Conservation (phyloP, 2,888 invertebrate genomes). For the Lymantria monacha region DNA sequence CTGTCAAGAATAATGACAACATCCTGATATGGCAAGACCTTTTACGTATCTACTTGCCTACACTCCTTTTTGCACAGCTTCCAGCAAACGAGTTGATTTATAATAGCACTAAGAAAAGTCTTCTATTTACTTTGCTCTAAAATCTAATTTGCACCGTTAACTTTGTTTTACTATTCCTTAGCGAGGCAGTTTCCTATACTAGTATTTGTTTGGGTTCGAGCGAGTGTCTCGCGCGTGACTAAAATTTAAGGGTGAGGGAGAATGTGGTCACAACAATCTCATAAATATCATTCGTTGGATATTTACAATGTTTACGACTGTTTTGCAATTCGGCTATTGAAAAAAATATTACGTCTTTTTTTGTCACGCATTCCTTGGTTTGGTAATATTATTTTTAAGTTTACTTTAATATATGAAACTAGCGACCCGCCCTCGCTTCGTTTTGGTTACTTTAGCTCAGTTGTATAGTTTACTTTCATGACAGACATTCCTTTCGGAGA, state of each 20-base stretch:
- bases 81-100: not conserved
- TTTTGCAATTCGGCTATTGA: slow-evolving; percentile 35
- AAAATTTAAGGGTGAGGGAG: slow-evolving; percentile 45
- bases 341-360: not conserved
- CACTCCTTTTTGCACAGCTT: no score
- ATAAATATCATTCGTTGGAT: slow-evolving; percentile 55
- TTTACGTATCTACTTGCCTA: no score
- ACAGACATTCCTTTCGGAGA: no score
- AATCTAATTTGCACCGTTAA: slow-evolving; percentile 31
- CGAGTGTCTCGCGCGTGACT: slow-evolving; percentile 44
- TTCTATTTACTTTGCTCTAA: slow-evolving; percentile 28
- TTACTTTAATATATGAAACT: no score
- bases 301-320: slow-evolving; percentile 42
- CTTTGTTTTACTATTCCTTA: slow-evolving; percentile 35
- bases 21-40: no score
- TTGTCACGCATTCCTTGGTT: not conserved
- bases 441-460: no score
- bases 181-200: slow-evolving; percentile 35
- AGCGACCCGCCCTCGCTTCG: no score
- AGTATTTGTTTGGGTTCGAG: slow-evolving; percentile 32
- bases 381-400: no score
- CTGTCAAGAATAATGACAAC: no score
- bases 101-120: slow-evolving; percentile 17
- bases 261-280: slow-evolving; percentile 57
- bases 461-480: no score